These are phyloP conservation scores for Diadumene lineata DNA, from an alignment of 92 coral and sea anemone genomes.

Conservation along the genomic window DNA sequence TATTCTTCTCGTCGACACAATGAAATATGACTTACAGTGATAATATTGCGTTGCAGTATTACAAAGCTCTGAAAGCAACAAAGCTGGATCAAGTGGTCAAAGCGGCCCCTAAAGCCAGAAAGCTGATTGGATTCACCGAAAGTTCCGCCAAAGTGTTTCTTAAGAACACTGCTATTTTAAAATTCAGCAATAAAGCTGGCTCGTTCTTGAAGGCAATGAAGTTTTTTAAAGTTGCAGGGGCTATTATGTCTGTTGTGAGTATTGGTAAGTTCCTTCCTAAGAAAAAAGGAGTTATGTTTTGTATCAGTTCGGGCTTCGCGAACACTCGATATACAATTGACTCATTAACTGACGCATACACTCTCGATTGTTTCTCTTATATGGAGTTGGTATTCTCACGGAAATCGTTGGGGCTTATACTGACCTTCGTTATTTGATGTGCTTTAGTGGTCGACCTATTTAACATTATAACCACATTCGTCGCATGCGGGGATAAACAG, in stretches of 20 bases:
- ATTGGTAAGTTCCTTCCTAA: constrained; percentile 16
- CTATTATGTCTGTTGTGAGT: constrained; percentile 4
- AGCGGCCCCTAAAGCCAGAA: background rate
- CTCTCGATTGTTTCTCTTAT: too few relatives aligned
- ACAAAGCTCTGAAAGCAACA: constrained; percentile 14
- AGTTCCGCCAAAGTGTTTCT: constrained; percentile 1
- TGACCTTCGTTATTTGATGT: background rate
- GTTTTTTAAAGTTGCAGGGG: constrained; percentile 11
- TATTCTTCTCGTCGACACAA: too few relatives aligned
- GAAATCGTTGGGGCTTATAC: background rate
- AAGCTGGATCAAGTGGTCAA: background rate
- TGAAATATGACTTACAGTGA: too few relatives aligned
- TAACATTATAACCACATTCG: constrained; percentile 5
- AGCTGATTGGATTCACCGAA: constrained; percentile 16
- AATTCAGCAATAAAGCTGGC: background rate
- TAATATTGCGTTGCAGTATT: too few relatives aligned
- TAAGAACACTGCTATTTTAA: constrained; percentile 3
- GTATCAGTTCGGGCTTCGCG: too few relatives aligned
- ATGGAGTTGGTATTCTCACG: background rate
- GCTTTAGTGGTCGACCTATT: constrained; percentile 1
- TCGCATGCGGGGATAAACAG: background rate
- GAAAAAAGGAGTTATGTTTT: too few relatives aligned
- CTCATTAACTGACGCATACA: too few relatives aligned
- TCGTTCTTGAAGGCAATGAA: constrained; percentile 13
- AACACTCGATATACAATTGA: too few relatives aligned